A percentile compares a stretch with the other conserved stretches of the same genome.
Evolutionary conservation across 2,888 invertebrate genomes (phyloP).

Genomic region (Dione juno): DNA sequence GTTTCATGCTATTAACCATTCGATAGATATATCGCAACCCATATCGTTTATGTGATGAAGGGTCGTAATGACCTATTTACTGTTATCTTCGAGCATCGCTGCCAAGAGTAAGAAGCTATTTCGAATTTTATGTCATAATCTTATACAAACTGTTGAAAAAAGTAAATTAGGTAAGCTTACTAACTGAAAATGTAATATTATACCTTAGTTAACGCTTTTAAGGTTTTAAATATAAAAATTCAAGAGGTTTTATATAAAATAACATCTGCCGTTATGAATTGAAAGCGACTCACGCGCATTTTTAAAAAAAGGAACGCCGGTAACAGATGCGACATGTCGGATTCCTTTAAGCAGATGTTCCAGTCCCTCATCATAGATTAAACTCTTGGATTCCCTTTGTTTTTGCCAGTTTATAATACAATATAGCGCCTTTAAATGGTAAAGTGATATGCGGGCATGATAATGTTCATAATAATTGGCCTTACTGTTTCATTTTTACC

Average conservation of each 20-base stretch:
- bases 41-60: constrained; percentile 65
- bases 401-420: constrained; percentile 69
- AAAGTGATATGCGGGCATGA: constrained; percentile 73
- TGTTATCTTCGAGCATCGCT: constrained; percentile 73
- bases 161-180: constrained; percentile 33
- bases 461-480: constrained; percentile 64
- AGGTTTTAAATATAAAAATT: constrained; percentile 49
- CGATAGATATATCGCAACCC: constrained; percentile 74
- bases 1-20: constrained; percentile 59
- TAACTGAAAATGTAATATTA: constrained; percentile 33
- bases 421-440: constrained; percentile 73
- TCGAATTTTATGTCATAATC: constrained; percentile 80
- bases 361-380: constrained; percentile 80
- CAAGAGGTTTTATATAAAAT: constrained; percentile 40
- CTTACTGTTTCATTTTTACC: constrained; percentile 44
- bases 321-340: constrained; percentile 82
- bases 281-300: constrained; percentile 74
- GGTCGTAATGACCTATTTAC: constrained; percentile 77
- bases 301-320: constrained; percentile 68
- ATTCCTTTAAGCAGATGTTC: constrained; percentile 81
- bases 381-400: constrained; percentile 73
- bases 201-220: constrained; percentile 48
- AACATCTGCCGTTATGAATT: constrained; percentile 76
- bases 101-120: constrained; percentile 69
- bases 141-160: constrained; percentile 53